Evolutionary conservation across 1,140 invertebrate genomes (phyloP).

Genomic region (Panulirus ornatus): DNA sequence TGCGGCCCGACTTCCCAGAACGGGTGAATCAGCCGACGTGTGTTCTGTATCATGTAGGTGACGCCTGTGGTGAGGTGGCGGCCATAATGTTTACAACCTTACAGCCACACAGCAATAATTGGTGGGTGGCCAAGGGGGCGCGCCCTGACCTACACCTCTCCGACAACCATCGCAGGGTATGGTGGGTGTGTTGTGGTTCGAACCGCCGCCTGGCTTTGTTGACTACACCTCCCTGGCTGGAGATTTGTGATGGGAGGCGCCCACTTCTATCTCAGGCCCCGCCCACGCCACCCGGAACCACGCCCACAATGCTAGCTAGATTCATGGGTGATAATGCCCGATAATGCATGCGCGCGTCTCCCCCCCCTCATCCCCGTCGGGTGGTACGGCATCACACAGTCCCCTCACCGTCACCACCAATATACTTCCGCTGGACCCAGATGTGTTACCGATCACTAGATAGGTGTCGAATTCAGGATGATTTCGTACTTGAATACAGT

Average conservation of each 20-base stretch:
- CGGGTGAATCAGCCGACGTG: neutral
- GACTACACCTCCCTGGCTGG: neutral
- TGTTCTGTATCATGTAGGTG: neutral
- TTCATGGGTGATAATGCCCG: neutral
- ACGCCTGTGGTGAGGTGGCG: neutral
- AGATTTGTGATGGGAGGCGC: slow-evolving; percentile 12
- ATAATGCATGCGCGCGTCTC: neutral
- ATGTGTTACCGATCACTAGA: neutral
- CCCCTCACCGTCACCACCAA: no score
- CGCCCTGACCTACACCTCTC: neutral
- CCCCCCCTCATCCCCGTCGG: neutral
- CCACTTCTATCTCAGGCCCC: neutral
- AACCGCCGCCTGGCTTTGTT: neutral
- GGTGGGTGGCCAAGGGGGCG: neutral
- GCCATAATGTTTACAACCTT: neutral
- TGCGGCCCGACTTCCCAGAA: neutral
- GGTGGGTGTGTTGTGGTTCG: neutral
- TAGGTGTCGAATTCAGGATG: no score
- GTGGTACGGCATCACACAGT: neutral
- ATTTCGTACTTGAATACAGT: no score
- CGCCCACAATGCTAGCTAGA: neutral
- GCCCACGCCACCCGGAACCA: neutral
- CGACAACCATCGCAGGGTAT: neutral
- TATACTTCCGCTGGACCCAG: no score
- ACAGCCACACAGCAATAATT: neutral